Base-by-base conservation (phyloP, 2,113 vertebrate species). In the Rhombomys opimus region DNA sequence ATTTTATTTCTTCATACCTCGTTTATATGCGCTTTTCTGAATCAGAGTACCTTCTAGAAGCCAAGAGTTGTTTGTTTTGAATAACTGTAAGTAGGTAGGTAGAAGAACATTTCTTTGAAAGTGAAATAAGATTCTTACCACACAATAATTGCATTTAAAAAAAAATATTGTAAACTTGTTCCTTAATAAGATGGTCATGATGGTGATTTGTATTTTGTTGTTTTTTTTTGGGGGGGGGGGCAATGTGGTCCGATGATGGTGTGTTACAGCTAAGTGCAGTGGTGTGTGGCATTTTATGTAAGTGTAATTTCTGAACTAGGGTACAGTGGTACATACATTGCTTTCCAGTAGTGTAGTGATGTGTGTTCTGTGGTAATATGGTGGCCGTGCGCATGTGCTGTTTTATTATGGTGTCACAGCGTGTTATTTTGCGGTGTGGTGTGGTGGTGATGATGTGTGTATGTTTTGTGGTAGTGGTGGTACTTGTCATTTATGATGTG, bases 1-100 rank as follows among this genome's bases (percentile, higher is more conserved):
- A 72, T 93, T 70, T 92, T n/a, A 86, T 93, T 94, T 95, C 88
- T 70, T 46, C 92, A 93, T 95, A 70, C 63, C 67, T 59, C 52
- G 38, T 77, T 82, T 91, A 54, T 4, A n/a, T 84, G 18, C 67
- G 27, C 68, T 70, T 96, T 90, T 91, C 89, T 89, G 92, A 57
- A 89, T 91, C 94, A 93, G 22, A 73, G 63, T 86, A 20, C 72
- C 92, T 88, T 3, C 57, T 75, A 92, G 54, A 59, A 90, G 57
- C 32, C 91, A 87, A 27, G 70, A 93, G 59, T 87, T 81, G 93
- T 96, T 67, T 91, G n/a, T 61, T 94, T 72, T 76, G 85, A 54
- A 61, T 86, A 95, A 87, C 52, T 67, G 7, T 89, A n/a, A 5
- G 0, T 65, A 46, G 70, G 38, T 57, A 46, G 67, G 46, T 57